Evolutionary conservation across 1,140 invertebrate genomes (phyloP).

Genomic region (Atopsyche davidsoni): DNA sequence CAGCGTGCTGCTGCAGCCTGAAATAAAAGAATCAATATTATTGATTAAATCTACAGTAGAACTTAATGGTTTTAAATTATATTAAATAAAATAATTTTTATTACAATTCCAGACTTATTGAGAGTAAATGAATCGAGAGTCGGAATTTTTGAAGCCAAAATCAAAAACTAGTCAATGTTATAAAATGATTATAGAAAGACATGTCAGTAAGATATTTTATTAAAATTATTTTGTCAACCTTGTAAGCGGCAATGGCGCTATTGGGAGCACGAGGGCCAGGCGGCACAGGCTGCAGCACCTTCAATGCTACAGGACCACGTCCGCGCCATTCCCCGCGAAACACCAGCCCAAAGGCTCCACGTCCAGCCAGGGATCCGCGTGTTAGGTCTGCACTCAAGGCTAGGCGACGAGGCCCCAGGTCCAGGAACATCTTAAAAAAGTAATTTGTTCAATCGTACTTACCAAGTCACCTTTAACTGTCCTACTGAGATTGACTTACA

Average conservation of each 20-base stretch:
- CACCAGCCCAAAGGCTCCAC: slow-evolving; percentile 96
- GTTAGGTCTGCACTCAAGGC: slow-evolving; percentile 76
- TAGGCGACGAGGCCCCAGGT: slow-evolving; percentile 73
- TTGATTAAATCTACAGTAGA: neutral
- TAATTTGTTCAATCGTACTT: no score
- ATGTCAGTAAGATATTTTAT: no score
- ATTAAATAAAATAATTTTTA: neutral
- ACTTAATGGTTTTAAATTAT: neutral
- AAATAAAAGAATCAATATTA: no score
- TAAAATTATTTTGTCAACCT: no score
- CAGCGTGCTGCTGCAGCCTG: slow-evolving; percentile 79
- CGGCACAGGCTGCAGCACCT: slow-evolving; percentile 91
- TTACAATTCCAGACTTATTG: neutral
- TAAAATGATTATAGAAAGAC: no score
- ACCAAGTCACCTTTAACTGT: no score
- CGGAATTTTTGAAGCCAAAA: neutral
- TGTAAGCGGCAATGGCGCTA: slow-evolving; percentile 71
- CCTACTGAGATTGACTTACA: no score
- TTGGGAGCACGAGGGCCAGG: slow-evolving; percentile 72
- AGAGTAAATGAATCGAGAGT: neutral
- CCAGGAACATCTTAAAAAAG: slow-evolving; percentile 71
- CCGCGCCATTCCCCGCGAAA: slow-evolving; percentile 75
- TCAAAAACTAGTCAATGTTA: neutral
- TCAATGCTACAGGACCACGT: slow-evolving; percentile 79
- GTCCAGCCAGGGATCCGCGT: slow-evolving; percentile 76